Conservation (phyloP, 1,140 invertebrate genomes). For the Drosophila micromelanica region DNA sequence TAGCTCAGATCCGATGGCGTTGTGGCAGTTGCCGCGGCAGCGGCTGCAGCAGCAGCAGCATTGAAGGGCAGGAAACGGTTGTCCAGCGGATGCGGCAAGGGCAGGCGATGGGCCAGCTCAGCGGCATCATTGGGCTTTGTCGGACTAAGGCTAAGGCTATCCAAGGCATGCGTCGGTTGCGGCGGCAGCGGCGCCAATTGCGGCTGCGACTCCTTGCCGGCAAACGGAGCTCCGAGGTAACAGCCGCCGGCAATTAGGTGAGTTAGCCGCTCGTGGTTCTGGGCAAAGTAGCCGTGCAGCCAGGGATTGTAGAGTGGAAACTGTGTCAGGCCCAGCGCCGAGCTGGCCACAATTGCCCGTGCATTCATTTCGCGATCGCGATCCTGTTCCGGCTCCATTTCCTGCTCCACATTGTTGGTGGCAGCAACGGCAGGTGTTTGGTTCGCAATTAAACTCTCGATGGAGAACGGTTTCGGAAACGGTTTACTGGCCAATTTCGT, state of each 20-base stretch:
- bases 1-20: constrained; percentile 62
- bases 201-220: constrained; percentile 36
- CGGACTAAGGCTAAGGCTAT: constrained; percentile 32
- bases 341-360: constrained; percentile 72
- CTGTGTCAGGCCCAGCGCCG: constrained; percentile 73
- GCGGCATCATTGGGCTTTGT: constrained; percentile 32
- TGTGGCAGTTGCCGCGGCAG: constrained; percentile 14
- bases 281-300: constrained; percentile 81
- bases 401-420: constrained; percentile 32
- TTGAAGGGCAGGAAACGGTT: constrained; percentile 70
- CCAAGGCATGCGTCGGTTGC: constrained; percentile 54
- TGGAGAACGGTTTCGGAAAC: constrained; percentile 80
- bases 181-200: constrained; percentile 21
- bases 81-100: constrained; percentile 58
- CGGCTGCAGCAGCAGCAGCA: constrained; percentile 19
- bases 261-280: constrained; percentile 77
- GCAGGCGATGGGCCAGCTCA: constrained; percentile 22
- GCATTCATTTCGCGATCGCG: constrained; percentile 67
- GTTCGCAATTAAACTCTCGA: constrained; percentile 81
- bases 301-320: constrained; percentile 83
- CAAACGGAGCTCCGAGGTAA: constrained; percentile 51
- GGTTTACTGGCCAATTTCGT: constrained; percentile 62
- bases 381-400: constrained; percentile 21
- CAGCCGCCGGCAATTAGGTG: constrained; percentile 76
- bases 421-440: constrained; percentile 55